A percentile compares a stretch with the other conserved stretches of the same genome.
phyloP scores from a whole-genome alignment of 2,113 vertebrate genomes.

The Coregonus clupeaformis region DNA sequence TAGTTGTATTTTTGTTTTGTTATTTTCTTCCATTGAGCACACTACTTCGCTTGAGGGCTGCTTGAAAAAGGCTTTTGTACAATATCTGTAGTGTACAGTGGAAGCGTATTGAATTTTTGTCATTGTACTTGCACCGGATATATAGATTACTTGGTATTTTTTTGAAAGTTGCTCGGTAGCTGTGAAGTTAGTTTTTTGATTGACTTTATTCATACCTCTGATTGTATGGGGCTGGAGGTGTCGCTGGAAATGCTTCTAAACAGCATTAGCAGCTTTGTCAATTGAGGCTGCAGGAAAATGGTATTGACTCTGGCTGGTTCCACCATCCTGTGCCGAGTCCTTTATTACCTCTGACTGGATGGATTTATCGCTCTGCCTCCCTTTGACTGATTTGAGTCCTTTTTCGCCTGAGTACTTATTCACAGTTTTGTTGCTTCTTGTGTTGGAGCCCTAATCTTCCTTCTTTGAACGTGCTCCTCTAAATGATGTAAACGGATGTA shows the following conservation, averaged over 20 bases:
- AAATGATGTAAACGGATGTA: background rate
- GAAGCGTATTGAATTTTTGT: conserved; percentile 32
- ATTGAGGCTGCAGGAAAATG: conserved; percentile 27
- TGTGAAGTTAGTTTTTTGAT: conserved; percentile 38
- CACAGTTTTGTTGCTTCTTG: background rate
- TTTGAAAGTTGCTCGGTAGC: conserved; percentile 23
- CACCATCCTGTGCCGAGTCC: background rate
- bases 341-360: conserved; percentile 25
- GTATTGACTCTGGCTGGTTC: conserved; percentile 16
- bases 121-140: conserved; percentile 5
- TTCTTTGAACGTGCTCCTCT: background rate
- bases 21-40: conserved; percentile 9
- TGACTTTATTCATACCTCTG: conserved; percentile 36
- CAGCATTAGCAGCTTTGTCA: conserved; percentile 28
- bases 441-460: background rate
- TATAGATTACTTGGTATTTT: conserved; percentile 43
- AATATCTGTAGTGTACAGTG: background rate
- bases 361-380: conserved; percentile 28
- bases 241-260: conserved; percentile 8
- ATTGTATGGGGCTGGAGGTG: conserved; percentile 23
- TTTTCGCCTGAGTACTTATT: conserved; percentile 10
- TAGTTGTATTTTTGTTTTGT: conserved; percentile 10
- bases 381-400: conserved; percentile 6
- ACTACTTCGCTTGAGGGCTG: background rate
- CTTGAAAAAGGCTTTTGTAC: conserved; percentile 18